Base-by-base conservation (phyloP, 2,888 invertebrate genomes). In the Aphodius sticticus region DNA sequence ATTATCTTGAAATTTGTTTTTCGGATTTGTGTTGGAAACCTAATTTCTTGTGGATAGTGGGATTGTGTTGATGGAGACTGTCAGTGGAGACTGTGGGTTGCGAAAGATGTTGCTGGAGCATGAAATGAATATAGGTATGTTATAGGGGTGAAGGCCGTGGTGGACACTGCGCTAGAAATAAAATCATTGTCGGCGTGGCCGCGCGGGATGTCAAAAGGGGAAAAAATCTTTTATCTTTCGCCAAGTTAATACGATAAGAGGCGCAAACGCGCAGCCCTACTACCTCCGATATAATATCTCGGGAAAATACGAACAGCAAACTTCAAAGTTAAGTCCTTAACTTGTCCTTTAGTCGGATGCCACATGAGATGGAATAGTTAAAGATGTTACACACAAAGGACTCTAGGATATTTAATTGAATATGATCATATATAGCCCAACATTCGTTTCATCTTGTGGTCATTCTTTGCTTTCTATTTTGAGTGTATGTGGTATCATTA, bases 241-340 rank as follows among this genome's bases (percentile, higher is more conserved):
- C 16, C 15, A 35, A 69, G 74, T 77, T 53, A 72, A 77, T 38
- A n/a, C 72, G 77, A 74, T 72, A 69, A 72, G 69, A 16, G 35
- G 69, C 26, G 26, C 26, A 26, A 26, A 26, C 26, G 26, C 26
- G 78, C 78, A 78, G 69, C 78, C 78, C 69, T 78, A 78, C 35
- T 74, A 78, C 35, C 15, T 69, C 16, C 26, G 16, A 12, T 5
- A 53, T 78, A 72, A 37, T 15, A 78, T 78, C 72, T 6, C 78
- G 14, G 12, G 12, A 74, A 2, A 78, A 14, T 35, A 69, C 72
- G 69, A 36, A 35, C 74, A 69, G 69, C 69, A 78, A 77, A 82
- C 82, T 78, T 81, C 81, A 82, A 82, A 81, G 81, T 70, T 78
- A 53, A 82, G 79, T 80, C 76, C 77, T 76, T 80, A 81, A 82